Evolutionary conservation across 2,113 vertebrate genomes (phyloP).

Genomic region (Caretta caretta): DNA sequence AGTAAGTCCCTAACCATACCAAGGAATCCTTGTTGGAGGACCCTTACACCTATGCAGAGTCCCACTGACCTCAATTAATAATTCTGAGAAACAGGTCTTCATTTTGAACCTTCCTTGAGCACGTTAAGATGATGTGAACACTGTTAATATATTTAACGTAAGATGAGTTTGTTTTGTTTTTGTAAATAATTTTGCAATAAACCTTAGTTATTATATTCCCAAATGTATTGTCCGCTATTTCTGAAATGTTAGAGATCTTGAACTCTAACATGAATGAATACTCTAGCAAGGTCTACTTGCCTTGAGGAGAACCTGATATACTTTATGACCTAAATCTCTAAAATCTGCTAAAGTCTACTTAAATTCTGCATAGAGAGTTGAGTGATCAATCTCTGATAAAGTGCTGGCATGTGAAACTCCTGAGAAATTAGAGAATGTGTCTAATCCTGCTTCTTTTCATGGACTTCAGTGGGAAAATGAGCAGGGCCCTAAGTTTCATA

Average conservation of each 20-base stretch:
- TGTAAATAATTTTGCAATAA: background rate
- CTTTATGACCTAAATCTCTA: background rate
- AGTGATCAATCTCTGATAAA: background rate
- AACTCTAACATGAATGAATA: background rate
- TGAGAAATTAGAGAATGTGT: background rate
- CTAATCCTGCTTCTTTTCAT: background rate
- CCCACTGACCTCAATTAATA: background rate
- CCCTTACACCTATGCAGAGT: background rate
- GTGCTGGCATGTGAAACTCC: background rate
- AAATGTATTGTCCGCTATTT: background rate
- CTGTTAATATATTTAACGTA: background rate
- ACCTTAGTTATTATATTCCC: background rate
- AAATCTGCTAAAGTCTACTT: background rate
- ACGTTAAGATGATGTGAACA: background rate
- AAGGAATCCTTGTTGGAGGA: background rate
- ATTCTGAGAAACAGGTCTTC: slow-evolving; percentile 23
- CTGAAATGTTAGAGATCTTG: background rate
- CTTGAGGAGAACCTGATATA: background rate
- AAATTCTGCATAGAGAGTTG: background rate
- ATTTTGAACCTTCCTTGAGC: background rate
- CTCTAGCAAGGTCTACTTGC: background rate
- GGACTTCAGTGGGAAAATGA: background rate
- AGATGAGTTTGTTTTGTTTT: background rate
- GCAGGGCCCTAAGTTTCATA: background rate
- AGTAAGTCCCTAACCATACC: background rate